Percentiles rank a stretch among this genome's conserved stretches.
Evolutionary conservation across 2,797 vertebrate genomes (phyloP).

Genomic region (Bradypus variegatus): DNA sequence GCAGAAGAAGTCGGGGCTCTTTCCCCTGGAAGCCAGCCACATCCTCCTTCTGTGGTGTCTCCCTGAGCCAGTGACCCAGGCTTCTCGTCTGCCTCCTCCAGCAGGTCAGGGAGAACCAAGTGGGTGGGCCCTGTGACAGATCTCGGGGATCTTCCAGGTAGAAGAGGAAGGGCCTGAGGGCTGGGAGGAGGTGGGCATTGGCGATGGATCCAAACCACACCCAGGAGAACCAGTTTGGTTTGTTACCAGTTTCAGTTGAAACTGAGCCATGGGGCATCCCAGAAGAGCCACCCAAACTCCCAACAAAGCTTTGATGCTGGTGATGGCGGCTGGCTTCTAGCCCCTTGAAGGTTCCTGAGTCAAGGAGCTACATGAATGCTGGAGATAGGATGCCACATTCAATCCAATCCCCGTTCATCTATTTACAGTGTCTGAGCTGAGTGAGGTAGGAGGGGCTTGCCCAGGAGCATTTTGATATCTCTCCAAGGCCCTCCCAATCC

Average conservation of each 20-base stretch:
- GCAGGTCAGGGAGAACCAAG: background rate
- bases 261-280: background rate
- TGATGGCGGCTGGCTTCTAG: background rate
- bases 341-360: background rate
- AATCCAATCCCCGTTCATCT: too few relatives aligned
- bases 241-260: background rate
- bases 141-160: too few relatives aligned
- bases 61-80: too few relatives aligned
- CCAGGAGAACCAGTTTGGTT: background rate
- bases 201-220: background rate
- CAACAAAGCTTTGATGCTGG: background rate
- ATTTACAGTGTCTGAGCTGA: background rate
- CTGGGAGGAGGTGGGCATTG: background rate
- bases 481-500: background rate
- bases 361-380: background rate
- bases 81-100: background rate
- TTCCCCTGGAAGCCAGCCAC: background rate
- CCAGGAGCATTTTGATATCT: background rate
- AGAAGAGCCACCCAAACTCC: background rate
- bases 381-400: background rate
- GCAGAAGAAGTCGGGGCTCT: background rate
- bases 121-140: background rate
- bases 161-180: too few relatives aligned
- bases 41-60: background rate
- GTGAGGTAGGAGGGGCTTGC: background rate